Evolutionary conservation across 2,888 invertebrate species (phyloP), one percentile per base, ranked within the genome.

Genomic region (Pterostichus madidus): DNA sequence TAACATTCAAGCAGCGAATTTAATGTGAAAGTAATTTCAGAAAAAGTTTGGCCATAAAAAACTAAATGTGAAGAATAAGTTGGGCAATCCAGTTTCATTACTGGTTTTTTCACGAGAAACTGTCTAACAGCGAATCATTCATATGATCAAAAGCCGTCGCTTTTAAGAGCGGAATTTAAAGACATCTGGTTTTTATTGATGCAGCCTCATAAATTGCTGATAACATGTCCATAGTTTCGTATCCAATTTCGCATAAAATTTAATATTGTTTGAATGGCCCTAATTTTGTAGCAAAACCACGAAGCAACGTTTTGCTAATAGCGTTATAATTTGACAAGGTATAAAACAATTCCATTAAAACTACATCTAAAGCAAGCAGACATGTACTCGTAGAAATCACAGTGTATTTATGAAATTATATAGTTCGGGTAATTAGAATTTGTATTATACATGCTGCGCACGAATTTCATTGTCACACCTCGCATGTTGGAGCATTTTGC

Each of bases 1-100:
- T 5, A 32, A n/a, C 49, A 8, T 49, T 13, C n/a, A 35, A 11
- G 13, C 32, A 32, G 32, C 31, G 35, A 64, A 64, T 64, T 64
- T 64, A 64, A 64, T 64, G 64, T 35, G 35, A 64, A 64, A 64
- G 35, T 64, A 64, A 64, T 64, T 64, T 64, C 64, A 64, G 64
- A 64, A 35, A 59, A 64, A 64, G 64, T 64, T 64, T 64, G 5
- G 35, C 13, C 64, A 64, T 64, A 64, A 64, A 64, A 64, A 64
- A 64, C 64, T 64, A 64, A 64, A 64, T 32, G 64, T 64, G 32
- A 31, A 32, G 35, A 64, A 3, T 64, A 64, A 64, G 64, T 64
- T 35, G 35, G 35, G 35, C 64, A 35, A 64, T 64, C 35, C 64
- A n/a, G 64, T 64, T 64, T 64, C 11, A 64, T 64, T 64, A 64